Evolutionary conservation across 2,888 invertebrate species (phyloP), one percentile per base, ranked within the genome.

Genomic region (Halocaridina rubra): DNA sequence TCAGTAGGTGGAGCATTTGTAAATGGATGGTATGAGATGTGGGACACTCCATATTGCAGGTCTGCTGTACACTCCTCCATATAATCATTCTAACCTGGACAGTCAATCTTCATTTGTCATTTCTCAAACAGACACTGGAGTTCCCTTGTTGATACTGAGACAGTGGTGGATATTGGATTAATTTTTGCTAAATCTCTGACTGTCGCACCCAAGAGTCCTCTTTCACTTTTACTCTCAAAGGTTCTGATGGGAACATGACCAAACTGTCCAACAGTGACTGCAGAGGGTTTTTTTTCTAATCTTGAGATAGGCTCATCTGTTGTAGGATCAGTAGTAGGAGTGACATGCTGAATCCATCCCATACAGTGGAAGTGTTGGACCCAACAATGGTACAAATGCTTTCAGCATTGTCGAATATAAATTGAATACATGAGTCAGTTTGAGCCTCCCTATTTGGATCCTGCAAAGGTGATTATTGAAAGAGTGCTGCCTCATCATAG

Each of bases 201-300:
- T 59, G 29, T 59, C 46, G 59, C 32, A 77, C 19, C n/a, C 59
- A 77, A 10, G 22, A 77, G 77, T 77, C 77, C 59, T 77, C 29
- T 59, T 24, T 22, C 57, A 59, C 77, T 24, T 30, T 77, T 77
- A 8, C 30, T 61, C n/a, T 77, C 77, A 77, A 29, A 77, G 57
- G 61, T n/a, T 77, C 32, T 77, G 19, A 77, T 77, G 57, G 61
- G 77, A 59, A 77, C 32, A 77, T 77, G 61, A 30, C 77, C 77
- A 77, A 77, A 77, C 77, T 77, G 77, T 3, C 77, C 77, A 77
- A 77, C 77, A 77, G 61, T 29, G 77, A 57, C 27, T 77, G 77
- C 77, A 77, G 59, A 61, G 77, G 77, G 59, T 57, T 59, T 77
- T 13, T 32, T 77, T 30, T 61, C 77, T 77, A 77, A 59, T 77